Percentiles rank a stretch among this genome's conserved stretches.
These are phyloP conservation scores for Myotis brandtii DNA, from an alignment of 2,113 vertebrate genomes.

Conservation along the genomic window DNA sequence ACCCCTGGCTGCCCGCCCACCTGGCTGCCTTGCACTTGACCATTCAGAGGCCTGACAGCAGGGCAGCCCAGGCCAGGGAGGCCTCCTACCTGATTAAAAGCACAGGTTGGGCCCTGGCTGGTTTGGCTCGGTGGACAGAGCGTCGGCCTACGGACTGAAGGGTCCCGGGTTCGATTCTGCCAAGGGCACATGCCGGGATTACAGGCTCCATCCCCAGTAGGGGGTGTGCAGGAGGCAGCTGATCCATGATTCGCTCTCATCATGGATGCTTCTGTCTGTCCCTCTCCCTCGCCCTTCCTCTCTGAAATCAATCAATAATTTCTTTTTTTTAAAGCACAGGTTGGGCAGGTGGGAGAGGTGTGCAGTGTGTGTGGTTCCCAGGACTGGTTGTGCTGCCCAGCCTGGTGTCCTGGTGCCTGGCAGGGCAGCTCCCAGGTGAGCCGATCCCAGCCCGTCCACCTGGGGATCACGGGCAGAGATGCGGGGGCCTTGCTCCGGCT, in stretches of 20 bases:
- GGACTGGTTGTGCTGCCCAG: not conserved
- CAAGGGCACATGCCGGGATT: no score
- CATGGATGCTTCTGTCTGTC: no score
- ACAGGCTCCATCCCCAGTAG: no score
- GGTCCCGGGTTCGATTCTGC: no score
- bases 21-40: not conserved
- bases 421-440: not conserved
- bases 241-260: no score
- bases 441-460: conserved; percentile 19
- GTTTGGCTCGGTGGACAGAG: no score
- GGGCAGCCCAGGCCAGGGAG: fast-evolving
- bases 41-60: not conserved
- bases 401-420: not conserved
- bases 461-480: not conserved
- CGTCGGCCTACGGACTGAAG: no score
- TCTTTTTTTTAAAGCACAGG: no score
- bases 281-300: no score
- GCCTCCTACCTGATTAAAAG: not conserved
- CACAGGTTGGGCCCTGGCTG: not conserved
- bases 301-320: no score
- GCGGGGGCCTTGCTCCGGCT: conserved; percentile 44
- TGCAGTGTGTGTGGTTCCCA: not conserved
- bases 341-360: not conserved
- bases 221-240: no score
- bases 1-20: not conserved